Conservation (phyloP, 2,888 invertebrate genomes). For the Stenichneumon culpator region DNA sequence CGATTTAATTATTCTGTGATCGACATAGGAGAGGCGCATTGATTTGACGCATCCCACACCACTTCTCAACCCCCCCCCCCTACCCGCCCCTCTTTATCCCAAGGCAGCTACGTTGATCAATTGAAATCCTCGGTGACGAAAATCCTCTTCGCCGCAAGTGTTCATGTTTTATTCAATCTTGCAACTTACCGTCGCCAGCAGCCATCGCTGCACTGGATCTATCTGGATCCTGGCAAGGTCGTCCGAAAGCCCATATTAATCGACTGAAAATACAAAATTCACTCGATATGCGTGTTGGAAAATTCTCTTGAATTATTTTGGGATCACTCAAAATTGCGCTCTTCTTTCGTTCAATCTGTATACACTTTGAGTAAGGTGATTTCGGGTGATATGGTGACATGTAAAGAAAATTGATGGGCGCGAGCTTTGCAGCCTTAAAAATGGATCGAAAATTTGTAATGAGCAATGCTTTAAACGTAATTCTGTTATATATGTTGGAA, state of each 20-base stretch:
- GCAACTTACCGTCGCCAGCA: constrained; percentile 49
- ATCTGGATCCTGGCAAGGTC: constrained; percentile 47
- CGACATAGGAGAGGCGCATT: constrained; percentile 48
- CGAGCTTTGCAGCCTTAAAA: too few relatives aligned
- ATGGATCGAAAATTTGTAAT: too few relatives aligned
- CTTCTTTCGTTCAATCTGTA: neutral
- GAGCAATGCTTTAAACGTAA: too few relatives aligned
- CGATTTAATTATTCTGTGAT: constrained; percentile 66
- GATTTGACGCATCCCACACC: too few relatives aligned
- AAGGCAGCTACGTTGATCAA: constrained; percentile 49
- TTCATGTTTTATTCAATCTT: constrained; percentile 66
- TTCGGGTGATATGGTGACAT: too few relatives aligned
- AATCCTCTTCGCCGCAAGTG: constrained; percentile 64
- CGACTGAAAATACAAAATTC: constrained; percentile 31
- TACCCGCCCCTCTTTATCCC: too few relatives aligned
- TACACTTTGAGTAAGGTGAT: too few relatives aligned
- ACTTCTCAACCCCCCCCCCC: too few relatives aligned
- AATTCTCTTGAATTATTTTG: neutral
- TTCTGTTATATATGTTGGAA: too few relatives aligned
- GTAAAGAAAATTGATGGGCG: too few relatives aligned
- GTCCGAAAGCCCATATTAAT: constrained; percentile 43
- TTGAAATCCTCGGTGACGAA: constrained; percentile 66
- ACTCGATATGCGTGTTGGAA: neutral
- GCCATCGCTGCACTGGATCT: constrained; percentile 33
- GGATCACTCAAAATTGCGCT: neutral